Percentiles rank a stretch among this genome's conserved stretches.
phyloP scores from a whole-genome alignment of 2,113 vertebrate genomes.

The Choloepus hoffmanni region DNA sequence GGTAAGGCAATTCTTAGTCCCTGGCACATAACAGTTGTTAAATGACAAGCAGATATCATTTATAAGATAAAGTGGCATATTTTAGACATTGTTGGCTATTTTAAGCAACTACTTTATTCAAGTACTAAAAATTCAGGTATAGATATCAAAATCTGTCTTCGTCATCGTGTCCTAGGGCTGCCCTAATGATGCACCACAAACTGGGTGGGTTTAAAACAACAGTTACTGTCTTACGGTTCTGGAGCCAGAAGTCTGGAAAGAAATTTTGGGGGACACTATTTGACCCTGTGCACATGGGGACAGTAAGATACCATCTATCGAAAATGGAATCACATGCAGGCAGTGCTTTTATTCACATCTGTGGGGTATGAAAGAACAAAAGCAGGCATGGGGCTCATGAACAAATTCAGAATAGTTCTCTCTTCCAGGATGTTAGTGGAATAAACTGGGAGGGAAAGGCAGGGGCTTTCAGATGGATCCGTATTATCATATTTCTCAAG shows the following conservation, averaged over 20 bases:
- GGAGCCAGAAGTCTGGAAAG: too few species aligned
- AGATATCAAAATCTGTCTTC: too few species aligned
- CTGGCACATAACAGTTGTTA: not conserved
- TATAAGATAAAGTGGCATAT: not conserved
- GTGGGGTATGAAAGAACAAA: not conserved
- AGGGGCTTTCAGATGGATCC: not conserved
- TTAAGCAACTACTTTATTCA: conserved; percentile 47
- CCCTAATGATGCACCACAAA: too few species aligned
- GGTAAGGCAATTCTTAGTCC: not conserved
- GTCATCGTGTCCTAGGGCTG: too few species aligned
- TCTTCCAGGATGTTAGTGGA: not conserved
- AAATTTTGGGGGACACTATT: too few species aligned
- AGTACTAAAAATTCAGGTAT: not conserved
- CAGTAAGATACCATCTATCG: not conserved
- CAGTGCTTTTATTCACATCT: not conserved
- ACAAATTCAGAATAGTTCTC: not conserved
- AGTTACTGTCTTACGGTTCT: too few species aligned
- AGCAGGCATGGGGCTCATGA: not conserved
- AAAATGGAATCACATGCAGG: not conserved
- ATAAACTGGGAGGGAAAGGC: not conserved
- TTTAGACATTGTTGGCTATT: not conserved
- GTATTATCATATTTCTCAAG: conserved; percentile 12
- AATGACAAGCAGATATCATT: not conserved
- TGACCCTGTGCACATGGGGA: not conserved
- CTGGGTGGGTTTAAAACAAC: too few species aligned